Conservation (phyloP, 2,113 vertebrate species). For the Notarius lentiginosus region DNA sequence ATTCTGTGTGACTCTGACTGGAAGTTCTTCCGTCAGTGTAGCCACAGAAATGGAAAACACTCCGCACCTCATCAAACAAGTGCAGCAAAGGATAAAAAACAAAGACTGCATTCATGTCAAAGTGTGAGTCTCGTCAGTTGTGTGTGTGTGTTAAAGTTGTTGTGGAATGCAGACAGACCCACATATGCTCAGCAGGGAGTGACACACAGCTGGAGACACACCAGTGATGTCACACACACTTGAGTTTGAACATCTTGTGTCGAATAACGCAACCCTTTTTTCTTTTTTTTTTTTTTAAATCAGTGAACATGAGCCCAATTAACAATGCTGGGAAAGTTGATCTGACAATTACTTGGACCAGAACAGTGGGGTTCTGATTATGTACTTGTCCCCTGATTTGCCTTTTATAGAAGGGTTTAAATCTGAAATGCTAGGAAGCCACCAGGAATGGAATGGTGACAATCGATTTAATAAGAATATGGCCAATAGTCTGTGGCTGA, state of each 20-base stretch:
- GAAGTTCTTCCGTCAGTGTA: not conserved
- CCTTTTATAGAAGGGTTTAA: not conserved
- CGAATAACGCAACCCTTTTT: not conserved
- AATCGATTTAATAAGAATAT: not conserved
- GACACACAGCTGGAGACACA: constrained; percentile 43
- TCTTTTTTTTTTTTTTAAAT: too few species aligned
- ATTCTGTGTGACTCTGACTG: not conserved
- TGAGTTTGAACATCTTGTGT: not conserved
- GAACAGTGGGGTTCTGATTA: not conserved
- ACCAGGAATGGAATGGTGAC: not conserved
- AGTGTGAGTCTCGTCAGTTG: not conserved
- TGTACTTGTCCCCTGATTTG: not conserved
- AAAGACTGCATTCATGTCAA: constrained; percentile 34
- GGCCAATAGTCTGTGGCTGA: not conserved
- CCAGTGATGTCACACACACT: constrained; percentile 23
- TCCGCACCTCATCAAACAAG: constrained; percentile 27
- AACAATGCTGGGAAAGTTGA: not conserved
- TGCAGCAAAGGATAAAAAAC: constrained; percentile 11
- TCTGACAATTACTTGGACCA: not conserved
- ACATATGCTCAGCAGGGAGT: constrained; percentile 7
- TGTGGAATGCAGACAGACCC: constrained; percentile 25
- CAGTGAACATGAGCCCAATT: too few species aligned
- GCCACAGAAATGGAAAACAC: constrained; percentile 16
- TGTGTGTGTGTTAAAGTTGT: constrained; percentile 8
- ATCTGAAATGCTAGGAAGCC: too few species aligned